Evolutionary conservation across 92 coral and sea anemone genomes (phyloP).

Genomic region (Zoanthus solanderi): DNA sequence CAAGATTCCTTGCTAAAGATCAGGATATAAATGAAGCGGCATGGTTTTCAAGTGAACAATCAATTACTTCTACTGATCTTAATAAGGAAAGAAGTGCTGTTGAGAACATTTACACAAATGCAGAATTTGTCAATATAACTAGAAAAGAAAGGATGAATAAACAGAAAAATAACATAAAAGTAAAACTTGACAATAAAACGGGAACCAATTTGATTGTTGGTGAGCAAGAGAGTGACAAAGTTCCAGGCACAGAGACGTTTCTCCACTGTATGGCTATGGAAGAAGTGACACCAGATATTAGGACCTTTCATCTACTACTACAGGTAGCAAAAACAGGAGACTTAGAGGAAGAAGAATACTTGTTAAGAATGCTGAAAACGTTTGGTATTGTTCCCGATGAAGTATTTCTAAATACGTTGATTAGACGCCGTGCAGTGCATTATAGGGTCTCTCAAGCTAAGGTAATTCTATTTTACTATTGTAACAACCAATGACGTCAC

Average conservation of each 20-base stretch:
- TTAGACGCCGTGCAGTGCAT: slow-evolving; percentile 65
- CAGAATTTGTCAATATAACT: background rate
- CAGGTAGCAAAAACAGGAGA: slow-evolving; percentile 58
- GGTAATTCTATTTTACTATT: slow-evolving; percentile 35
- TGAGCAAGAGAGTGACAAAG: background rate
- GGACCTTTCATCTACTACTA: slow-evolving; percentile 81
- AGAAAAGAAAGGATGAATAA: background rate
- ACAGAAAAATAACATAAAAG: background rate
- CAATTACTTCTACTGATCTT: background rate
- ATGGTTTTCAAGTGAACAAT: background rate
- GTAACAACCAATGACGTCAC: too few species aligned
- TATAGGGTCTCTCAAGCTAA: slow-evolving; percentile 64
- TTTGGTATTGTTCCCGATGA: slow-evolving; percentile 75
- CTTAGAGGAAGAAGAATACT: slow-evolving; percentile 64
- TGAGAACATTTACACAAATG: background rate
- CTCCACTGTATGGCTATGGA: slow-evolving; percentile 84
- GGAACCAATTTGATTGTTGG: background rate
- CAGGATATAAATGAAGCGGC: background rate
- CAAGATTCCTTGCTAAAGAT: background rate
- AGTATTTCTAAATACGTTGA: slow-evolving; percentile 71
- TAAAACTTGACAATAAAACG: background rate
- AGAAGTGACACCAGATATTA: slow-evolving; percentile 81
- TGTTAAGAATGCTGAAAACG: slow-evolving; percentile 71
- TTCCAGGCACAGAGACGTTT: slow-evolving; percentile 77
- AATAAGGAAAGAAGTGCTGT: background rate